Conservation (phyloP, 1,140 invertebrate genomes). For the Polypedilum pembai region DNA sequence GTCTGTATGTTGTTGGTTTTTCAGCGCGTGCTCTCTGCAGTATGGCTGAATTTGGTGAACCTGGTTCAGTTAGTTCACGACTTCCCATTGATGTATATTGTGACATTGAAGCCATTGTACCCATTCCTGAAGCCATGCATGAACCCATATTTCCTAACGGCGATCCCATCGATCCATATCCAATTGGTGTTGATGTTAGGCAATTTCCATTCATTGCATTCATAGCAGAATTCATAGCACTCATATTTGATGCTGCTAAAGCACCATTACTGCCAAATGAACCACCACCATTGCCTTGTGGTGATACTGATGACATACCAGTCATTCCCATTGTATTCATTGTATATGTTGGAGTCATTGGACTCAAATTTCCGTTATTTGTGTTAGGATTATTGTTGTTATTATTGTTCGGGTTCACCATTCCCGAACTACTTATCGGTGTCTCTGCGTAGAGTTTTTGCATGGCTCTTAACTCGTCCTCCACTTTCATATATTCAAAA, state of each 20-base stretch:
- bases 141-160: conserved; percentile 67
- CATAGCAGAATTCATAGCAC: conserved; percentile 51
- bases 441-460: conserved; percentile 49
- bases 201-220: conserved; percentile 55
- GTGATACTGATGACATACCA: conserved; percentile 57
- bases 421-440: conserved; percentile 38
- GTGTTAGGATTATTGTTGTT: conserved; percentile 36
- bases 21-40: conserved; percentile 69
- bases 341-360: conserved; percentile 62
- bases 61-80: conserved; percentile 48
- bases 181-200: conserved; percentile 58
- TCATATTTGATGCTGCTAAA: conserved; percentile 50
- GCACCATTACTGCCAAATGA: conserved; percentile 52
- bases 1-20: conserved; percentile 70
- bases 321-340: conserved; percentile 75
- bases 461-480: conserved; percentile 44
- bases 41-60: conserved; percentile 63
- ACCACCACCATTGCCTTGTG: conserved; percentile 48
- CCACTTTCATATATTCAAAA: conserved; percentile 38
- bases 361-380: conserved; percentile 49
- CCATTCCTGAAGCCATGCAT: conserved; percentile 54
- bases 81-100: conserved; percentile 47
- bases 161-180: conserved; percentile 57
- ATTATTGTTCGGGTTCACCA: conserved; percentile 30
- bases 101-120: conserved; percentile 44